phyloP scores from a whole-genome alignment of 1,140 invertebrate genomes.

The Lasioglossum albipes region DNA sequence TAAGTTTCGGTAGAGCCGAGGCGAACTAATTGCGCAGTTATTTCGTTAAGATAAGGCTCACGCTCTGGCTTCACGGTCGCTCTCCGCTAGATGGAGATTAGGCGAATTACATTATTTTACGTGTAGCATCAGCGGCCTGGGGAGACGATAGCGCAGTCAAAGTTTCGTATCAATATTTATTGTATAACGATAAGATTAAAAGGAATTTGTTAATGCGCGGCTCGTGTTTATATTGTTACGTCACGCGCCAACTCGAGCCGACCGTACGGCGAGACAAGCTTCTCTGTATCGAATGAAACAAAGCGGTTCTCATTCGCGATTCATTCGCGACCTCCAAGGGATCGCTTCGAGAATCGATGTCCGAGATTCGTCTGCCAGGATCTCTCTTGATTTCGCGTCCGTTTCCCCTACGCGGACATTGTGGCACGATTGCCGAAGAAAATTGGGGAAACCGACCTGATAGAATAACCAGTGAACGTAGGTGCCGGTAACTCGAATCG shows the following conservation, averaged over 20 bases:
- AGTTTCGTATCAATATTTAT: constrained; percentile 76
- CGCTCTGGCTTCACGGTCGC: constrained; percentile 43
- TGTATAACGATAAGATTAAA: constrained; percentile 77
- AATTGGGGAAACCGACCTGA: too few species aligned
- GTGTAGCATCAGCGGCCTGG: constrained; percentile 39
- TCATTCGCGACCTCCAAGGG: background rate
- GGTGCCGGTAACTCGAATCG: too few species aligned
- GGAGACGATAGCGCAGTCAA: constrained; percentile 68
- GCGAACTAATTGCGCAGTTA: constrained; percentile 69
- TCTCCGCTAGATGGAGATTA: constrained; percentile 61
- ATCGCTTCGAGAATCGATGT: too few species aligned
- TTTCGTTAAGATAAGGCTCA: constrained; percentile 68
- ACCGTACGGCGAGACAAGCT: constrained; percentile 50
- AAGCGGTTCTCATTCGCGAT: constrained; percentile 66
- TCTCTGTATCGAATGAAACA: constrained; percentile 63
- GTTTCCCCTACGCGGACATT: too few species aligned
- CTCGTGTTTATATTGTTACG: constrained; percentile 75
- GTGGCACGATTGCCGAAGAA: too few species aligned
- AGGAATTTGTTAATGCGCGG: constrained; percentile 70
- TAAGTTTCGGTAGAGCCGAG: constrained; percentile 48
- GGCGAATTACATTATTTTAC: constrained; percentile 74
- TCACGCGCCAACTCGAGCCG: constrained; percentile 60
- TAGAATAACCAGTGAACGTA: too few species aligned
- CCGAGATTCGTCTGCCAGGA: too few species aligned
- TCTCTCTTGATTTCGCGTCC: too few species aligned